phyloP scores from a whole-genome alignment of 2,113 vertebrate genomes.

The Thermophis baileyi region DNA sequence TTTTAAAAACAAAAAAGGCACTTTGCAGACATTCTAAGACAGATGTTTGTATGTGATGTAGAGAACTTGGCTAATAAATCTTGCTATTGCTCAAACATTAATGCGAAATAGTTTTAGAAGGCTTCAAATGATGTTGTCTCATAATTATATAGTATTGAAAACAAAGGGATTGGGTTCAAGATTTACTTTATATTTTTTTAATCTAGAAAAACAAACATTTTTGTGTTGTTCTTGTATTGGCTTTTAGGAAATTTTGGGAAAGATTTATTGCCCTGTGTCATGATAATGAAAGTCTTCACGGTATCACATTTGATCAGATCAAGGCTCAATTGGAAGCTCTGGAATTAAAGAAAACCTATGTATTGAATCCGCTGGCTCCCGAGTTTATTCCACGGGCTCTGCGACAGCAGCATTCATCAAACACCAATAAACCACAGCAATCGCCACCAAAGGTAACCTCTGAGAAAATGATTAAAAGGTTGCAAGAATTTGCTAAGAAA shows the following conservation, averaged over 20 bases:
- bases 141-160: not conserved
- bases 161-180: not conserved
- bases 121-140: slow-evolving; percentile 29
- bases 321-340: slow-evolving; percentile 95
- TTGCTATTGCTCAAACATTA: slow-evolving; percentile 15
- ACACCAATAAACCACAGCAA: slow-evolving; percentile 81
- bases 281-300: slow-evolving; percentile 92
- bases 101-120: slow-evolving; percentile 33
- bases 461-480: not conserved
- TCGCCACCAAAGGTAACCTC: slow-evolving; percentile 89
- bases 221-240: slow-evolving; percentile 31
- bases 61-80: slow-evolving; percentile 30
- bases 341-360: slow-evolving; percentile 98
- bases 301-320: slow-evolving; percentile 98
- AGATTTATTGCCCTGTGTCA: slow-evolving; percentile 96
- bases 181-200: not conserved
- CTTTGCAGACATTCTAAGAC: slow-evolving; percentile 37
- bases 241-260: slow-evolving; percentile 97
- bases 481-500: not conserved
- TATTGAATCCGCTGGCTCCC: slow-evolving; percentile 94
- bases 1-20: slow-evolving; percentile 31
- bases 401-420: slow-evolving; percentile 78
- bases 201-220: not conserved
- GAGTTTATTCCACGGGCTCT: slow-evolving; percentile 97
- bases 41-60: slow-evolving; percentile 31